Percentiles rank a stretch among this genome's conserved stretches.
Conservation (phyloP, 2,797 vertebrate genomes). For the Melanogrammus aeglefinus region DNA sequence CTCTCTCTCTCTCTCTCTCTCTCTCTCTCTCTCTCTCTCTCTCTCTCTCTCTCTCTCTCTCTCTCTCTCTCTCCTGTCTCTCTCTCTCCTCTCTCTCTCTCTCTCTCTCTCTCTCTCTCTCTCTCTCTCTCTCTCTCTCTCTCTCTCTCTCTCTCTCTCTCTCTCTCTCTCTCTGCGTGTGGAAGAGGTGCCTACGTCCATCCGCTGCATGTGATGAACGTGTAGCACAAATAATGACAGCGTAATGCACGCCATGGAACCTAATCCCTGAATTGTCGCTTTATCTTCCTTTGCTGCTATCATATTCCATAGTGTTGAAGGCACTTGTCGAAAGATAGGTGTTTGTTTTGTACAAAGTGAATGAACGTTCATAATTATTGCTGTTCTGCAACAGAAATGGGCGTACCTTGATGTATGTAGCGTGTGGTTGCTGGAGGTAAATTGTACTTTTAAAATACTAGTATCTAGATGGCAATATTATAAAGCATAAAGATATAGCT, state of each 20-base stretch:
- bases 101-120: neutral
- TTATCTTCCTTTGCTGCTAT: conserved; percentile 48
- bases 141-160: neutral
- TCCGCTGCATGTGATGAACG: conserved; percentile 46
- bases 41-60: neutral
- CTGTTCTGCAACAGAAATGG: neutral
- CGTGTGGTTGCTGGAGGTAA: neutral
- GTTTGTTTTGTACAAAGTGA: conserved; percentile 12
- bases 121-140: neutral
- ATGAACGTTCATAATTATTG: neutral
- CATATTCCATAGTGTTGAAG: conserved; percentile 34
- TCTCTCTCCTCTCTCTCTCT: neutral
- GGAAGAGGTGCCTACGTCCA: neutral
- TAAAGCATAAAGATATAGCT: neutral
- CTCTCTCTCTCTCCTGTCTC: neutral
- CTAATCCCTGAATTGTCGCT: conserved; percentile 51
- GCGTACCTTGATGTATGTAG: neutral
- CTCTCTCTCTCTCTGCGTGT: neutral
- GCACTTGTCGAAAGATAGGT: conserved; percentile 9
- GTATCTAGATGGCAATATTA: neutral
- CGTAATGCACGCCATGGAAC: conserved; percentile 61
- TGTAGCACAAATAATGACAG: conserved; percentile 69
- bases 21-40: neutral
- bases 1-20: neutral
- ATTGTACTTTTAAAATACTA: neutral